Conservation (phyloP, 1,140 invertebrate species). For the Scylla paramamosain region DNA sequence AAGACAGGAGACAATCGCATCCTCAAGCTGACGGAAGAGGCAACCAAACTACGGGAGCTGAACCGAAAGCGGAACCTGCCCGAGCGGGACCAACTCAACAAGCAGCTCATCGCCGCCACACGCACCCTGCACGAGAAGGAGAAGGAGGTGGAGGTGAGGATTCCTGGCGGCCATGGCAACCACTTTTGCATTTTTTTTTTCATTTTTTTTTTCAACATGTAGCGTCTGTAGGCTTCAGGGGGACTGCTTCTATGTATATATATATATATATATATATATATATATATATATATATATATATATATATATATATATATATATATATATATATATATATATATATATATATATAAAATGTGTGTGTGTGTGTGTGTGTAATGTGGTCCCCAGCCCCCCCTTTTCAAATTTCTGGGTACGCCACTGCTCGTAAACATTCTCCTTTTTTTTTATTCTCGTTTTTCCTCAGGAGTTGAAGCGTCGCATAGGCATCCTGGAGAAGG, state of each 20-base stretch:
- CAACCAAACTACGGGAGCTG: constrained; percentile 64
- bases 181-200: neutral
- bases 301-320: constrained; percentile 25
- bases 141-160: constrained; percentile 59
- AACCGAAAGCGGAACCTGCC: constrained; percentile 68
- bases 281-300: constrained; percentile 33
- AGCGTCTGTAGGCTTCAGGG: neutral
- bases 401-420: too few species aligned
- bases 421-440: neutral
- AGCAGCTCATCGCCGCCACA: constrained; percentile 59
- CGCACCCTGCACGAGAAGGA: constrained; percentile 61
- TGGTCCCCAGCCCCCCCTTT: too few species aligned
- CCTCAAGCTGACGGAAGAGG: constrained; percentile 66
- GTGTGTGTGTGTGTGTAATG: too few species aligned
- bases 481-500: constrained; percentile 55
- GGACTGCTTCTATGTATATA: constrained; percentile 24
- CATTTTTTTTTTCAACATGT: neutral
- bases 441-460: neutral
- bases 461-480: constrained; percentile 57
- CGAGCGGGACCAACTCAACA: constrained; percentile 72
- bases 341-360: too few species aligned
- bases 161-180: neutral
- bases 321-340: neutral
- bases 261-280: constrained; percentile 6
- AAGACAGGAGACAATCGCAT: constrained; percentile 50